Conservation (phyloP, 1,140 invertebrate genomes). For the Calephelis virginiensis region DNA sequence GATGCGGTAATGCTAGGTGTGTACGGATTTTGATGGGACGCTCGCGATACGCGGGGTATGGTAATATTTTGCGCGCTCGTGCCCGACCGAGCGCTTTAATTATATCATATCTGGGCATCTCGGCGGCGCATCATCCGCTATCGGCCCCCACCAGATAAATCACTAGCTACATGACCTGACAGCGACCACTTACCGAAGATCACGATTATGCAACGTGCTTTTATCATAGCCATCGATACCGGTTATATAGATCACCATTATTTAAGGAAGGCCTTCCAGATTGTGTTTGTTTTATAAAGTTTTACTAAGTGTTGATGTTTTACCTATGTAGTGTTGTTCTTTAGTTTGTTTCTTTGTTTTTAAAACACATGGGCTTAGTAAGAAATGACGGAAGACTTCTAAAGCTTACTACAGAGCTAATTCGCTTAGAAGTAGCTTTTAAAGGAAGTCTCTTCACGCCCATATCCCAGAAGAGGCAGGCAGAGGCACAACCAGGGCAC, state of each 20-base stretch:
- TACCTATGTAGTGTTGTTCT: too few species aligned
- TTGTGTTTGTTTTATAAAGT: too few species aligned
- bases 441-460: too few species aligned
- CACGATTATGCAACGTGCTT: conserved; percentile 21
- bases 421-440: too few species aligned
- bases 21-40: conserved; percentile 1
- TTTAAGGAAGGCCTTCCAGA: too few species aligned
- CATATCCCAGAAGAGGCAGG: too few species aligned
- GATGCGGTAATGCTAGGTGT: not conserved
- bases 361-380: too few species aligned
- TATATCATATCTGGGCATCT: conserved; percentile 41
- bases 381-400: too few species aligned
- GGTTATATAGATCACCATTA: conserved; percentile 7
- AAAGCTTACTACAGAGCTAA: too few species aligned
- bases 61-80: conserved; percentile 50
- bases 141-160: conserved; percentile 27
- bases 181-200: conserved; percentile 18
- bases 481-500: too few species aligned
- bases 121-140: conserved; percentile 21
- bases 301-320: too few species aligned
- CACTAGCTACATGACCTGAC: conserved; percentile 22
- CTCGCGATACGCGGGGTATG: conserved; percentile 32
- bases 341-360: too few species aligned
- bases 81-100: conserved; percentile 39
- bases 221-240: not conserved